Percentiles rank a stretch among this genome's conserved stretches.
Conservation (phyloP, 2,888 invertebrate species). For the Marronus borbonicus region DNA sequence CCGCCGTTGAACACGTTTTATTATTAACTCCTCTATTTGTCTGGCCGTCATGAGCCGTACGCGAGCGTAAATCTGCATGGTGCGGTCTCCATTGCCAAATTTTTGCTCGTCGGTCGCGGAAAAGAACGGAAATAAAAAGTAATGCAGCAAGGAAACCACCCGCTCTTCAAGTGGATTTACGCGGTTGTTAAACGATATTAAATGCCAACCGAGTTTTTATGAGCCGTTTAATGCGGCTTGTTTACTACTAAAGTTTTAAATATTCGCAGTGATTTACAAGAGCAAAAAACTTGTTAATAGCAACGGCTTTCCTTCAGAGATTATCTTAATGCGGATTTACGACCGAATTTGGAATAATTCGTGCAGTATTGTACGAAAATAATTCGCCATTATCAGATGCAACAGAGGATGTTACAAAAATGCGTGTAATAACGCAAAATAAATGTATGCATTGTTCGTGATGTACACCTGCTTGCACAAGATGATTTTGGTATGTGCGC, state of each 20-base stretch:
- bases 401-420: no score
- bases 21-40: conserved; percentile 45
- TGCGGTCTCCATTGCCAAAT: conserved; percentile 18
- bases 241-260: conserved; percentile 16
- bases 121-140: conserved; percentile 34
- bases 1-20: conserved; percentile 28
- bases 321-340: conserved; percentile 19
- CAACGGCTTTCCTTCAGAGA: not conserved
- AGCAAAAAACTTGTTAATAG: conserved; percentile 24
- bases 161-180: conserved; percentile 36
- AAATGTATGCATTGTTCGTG: no score
- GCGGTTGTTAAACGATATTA: conserved; percentile 41
- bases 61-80: conserved; percentile 2
- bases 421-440: no score
- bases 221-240: conserved; percentile 19
- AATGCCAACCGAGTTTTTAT: conserved; percentile 43
- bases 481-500: no score
- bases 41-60: conserved; percentile 9
- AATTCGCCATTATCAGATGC: no score
- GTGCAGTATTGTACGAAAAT: no score
- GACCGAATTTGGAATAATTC: not conserved
- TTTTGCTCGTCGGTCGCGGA: conserved; percentile 15
- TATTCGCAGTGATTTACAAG: conserved; percentile 30
- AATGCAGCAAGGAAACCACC: conserved; percentile 7
- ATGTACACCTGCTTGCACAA: no score